Conservation (phyloP, 2,797 vertebrate species). For the Gymnoscopelus microlampas region DNA sequence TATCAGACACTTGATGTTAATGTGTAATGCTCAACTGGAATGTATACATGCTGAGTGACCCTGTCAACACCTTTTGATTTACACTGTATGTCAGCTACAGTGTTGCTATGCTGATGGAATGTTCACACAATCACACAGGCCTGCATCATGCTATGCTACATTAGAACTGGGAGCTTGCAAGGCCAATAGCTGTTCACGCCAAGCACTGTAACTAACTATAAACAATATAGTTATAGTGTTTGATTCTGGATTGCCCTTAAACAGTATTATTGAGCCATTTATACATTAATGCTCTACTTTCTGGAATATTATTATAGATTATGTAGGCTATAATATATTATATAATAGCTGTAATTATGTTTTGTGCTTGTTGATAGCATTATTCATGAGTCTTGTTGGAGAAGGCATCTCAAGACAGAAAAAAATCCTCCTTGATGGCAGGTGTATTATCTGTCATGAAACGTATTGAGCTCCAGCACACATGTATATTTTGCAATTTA, state of each 20-base stretch:
- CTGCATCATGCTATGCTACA: slow-evolving; percentile 6
- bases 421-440: no score
- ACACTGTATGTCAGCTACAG: slow-evolving; percentile 1
- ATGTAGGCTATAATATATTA: no score
- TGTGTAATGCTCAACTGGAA: slow-evolving; percentile 18
- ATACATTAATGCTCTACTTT: slow-evolving; percentile 1
- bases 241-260: no score
- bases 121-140: slow-evolving; percentile 14
- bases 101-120: slow-evolving; percentile 37
- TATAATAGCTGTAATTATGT: neutral
- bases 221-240: no score
- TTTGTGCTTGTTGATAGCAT: no score
- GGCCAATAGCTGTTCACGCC: neutral
- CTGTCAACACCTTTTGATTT: slow-evolving; percentile 41
- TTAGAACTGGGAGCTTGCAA: slow-evolving; percentile 1
- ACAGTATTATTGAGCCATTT: neutral
- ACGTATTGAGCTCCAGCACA: no score
- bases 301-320: neutral
- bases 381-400: neutral
- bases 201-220: no score
- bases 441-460: no score
- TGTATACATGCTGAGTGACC: slow-evolving; percentile 6
- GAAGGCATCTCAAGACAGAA: no score
- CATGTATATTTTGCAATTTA: no score
- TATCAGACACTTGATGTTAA: slow-evolving; percentile 18